These are phyloP conservation scores for Mylabris sibirica DNA, from an alignment of 2,888 invertebrate genomes.

Conservation along the genomic window DNA sequence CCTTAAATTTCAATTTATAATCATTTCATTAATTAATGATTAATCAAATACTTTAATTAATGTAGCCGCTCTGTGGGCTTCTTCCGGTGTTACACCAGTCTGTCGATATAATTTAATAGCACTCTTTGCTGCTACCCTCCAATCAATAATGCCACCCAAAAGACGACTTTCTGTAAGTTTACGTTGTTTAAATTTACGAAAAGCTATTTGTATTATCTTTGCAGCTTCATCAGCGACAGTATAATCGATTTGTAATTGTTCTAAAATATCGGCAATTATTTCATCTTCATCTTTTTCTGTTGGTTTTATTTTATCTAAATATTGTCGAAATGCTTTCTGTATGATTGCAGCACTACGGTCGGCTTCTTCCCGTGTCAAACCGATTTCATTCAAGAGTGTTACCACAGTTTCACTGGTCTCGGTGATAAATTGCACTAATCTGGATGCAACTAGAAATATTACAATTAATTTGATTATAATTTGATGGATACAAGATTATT, in stretches of 20 bases:
- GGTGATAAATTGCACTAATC: conserved; percentile 55
- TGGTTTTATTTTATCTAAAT: conserved; percentile 37
- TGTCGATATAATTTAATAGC: conserved; percentile 55
- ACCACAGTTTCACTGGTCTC: conserved; percentile 54
- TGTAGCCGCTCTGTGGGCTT: conserved; percentile 58
- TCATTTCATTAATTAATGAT: neutral
- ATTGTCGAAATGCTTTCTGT: conserved; percentile 49
- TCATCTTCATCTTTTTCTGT: conserved; percentile 46
- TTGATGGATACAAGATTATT: too few species aligned
- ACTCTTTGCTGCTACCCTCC: conserved; percentile 57
- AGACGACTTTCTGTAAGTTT: conserved; percentile 48
- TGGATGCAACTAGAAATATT: conserved; percentile 51
- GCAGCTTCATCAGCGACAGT: conserved; percentile 55
- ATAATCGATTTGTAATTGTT: conserved; percentile 43
- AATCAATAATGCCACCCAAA: conserved; percentile 57
- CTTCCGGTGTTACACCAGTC: conserved; percentile 56
- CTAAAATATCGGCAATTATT: conserved; percentile 47
- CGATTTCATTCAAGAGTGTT: conserved; percentile 51
- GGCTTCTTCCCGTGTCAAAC: conserved; percentile 53
- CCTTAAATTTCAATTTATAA: neutral
- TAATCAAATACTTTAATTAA: conserved; percentile 52
- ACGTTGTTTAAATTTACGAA: conserved; percentile 47
- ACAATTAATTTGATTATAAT: conserved; percentile 13
- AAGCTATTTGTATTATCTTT: conserved; percentile 55
- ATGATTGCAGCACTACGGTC: conserved; percentile 52